These are phyloP conservation scores for Syngnathus rostellatus DNA, from an alignment of 2,797 vertebrate genomes.

Conservation along the genomic window DNA sequence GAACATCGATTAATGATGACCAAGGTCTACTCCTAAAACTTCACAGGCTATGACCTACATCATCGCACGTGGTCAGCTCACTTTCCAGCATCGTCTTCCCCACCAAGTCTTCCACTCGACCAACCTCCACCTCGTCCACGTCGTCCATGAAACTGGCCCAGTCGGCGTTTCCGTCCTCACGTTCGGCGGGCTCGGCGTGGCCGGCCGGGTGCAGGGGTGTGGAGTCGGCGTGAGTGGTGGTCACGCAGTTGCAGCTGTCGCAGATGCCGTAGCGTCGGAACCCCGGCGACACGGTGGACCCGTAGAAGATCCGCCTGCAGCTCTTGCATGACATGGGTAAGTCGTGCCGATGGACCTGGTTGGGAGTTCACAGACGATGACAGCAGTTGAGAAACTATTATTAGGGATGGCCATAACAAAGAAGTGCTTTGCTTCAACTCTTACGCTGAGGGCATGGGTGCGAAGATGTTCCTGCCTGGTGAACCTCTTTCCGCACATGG, in stretches of 20 bases:
- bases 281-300: conserved; percentile 75
- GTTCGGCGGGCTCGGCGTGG: conserved; percentile 74
- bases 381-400: neutral
- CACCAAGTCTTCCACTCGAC: conserved; percentile 77
- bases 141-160: conserved; percentile 95
- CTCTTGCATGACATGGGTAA: conserved; percentile 93
- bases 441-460: conserved; percentile 87
- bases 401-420: too few species aligned
- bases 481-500: conserved; percentile 93
- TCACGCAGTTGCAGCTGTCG: conserved; percentile 87
- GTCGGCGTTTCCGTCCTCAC: conserved; percentile 70
- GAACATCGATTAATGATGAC: neutral
- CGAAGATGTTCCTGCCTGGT: conserved; percentile 94
- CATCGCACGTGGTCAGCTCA: conserved; percentile 40
- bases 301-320: conserved; percentile 86
- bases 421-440: too few species aligned
- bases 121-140: conserved; percentile 82
- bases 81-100: conserved; percentile 74
- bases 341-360: conserved; percentile 87
- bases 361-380: conserved; percentile 5
- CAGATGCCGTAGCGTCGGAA: conserved; percentile 87
- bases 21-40: neutral
- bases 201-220: conserved; percentile 71
- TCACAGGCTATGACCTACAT: conserved; percentile 37
- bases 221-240: conserved; percentile 78